These are phyloP conservation scores for Andrena bicolor DNA, from an alignment of 2,888 invertebrate genomes.

Conservation along the genomic window DNA sequence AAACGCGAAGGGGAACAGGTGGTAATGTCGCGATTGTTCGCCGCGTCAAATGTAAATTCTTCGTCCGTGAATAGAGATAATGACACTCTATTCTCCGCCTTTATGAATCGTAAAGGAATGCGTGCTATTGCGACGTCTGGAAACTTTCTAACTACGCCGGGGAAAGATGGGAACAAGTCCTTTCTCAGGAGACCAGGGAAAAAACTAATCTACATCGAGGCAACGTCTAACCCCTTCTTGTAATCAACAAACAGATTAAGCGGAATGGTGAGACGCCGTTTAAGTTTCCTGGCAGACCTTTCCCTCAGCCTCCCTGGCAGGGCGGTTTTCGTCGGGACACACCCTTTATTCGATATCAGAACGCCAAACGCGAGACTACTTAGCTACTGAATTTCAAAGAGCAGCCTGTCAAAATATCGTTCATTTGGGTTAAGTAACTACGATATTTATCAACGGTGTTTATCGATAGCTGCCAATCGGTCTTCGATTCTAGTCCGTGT, in stretches of 20 bases:
- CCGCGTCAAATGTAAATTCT: constrained; percentile 26
- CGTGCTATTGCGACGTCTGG: constrained; percentile 15
- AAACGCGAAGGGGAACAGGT: neutral
- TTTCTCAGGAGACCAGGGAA: constrained; percentile 35
- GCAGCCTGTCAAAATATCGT: neutral
- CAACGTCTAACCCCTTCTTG: constrained; percentile 8
- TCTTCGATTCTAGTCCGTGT: neutral
- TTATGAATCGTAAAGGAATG: constrained; percentile 40
- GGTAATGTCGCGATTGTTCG: neutral
- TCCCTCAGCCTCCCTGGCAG: neutral
- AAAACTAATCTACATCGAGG: constrained; percentile 29
- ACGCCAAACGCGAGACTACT: too few relatives aligned
- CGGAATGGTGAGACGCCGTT: constrained; percentile 10
- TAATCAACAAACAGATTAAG: constrained; percentile 17
- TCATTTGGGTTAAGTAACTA: constrained; percentile 19
- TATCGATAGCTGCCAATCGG: constrained; percentile 3
- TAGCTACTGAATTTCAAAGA: neutral
- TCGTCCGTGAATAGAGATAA: constrained; percentile 18
- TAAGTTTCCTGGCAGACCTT: neutral
- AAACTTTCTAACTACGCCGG: constrained; percentile 33
- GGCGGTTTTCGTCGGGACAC: neutral
- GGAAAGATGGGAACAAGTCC: constrained; percentile 36
- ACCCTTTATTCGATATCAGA: neutral
- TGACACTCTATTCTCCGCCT: constrained; percentile 30
- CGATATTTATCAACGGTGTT: constrained; percentile 2